Conservation (phyloP, 2,888 invertebrate species). For the Matsumyia berberina region DNA sequence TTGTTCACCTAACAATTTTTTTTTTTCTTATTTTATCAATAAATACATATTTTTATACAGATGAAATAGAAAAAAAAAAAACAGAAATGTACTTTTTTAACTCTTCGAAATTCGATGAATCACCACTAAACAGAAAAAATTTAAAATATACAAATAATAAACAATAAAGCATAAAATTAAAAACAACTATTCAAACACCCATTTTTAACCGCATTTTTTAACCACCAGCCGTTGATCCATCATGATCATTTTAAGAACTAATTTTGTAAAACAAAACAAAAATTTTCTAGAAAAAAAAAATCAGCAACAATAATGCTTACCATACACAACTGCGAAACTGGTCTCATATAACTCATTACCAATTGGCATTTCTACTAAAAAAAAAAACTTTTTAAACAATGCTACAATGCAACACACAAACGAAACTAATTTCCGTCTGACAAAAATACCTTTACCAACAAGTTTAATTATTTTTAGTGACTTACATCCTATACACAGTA, state of each 20-base stretch:
- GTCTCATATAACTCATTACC: slow-evolving; percentile 55
- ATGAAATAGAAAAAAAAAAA: slow-evolving; percentile 18
- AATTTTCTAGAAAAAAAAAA: slow-evolving; percentile 14
- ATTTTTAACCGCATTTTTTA: slow-evolving; percentile 57
- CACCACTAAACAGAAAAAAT: slow-evolving; percentile 30
- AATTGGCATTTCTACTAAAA: slow-evolving; percentile 54
- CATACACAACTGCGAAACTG: slow-evolving; percentile 36
- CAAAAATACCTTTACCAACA: slow-evolving; percentile 45
- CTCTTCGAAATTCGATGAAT: slow-evolving; percentile 42
- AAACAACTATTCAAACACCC: slow-evolving; percentile 34
- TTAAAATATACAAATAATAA: slow-evolving; percentile 30
- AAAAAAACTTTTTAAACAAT: slow-evolving; percentile 39
- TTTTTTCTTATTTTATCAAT: slow-evolving; percentile 29
- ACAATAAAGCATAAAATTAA: slow-evolving; percentile 8
- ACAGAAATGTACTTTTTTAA: slow-evolving; percentile 31
- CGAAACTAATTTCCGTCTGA: slow-evolving; percentile 52
- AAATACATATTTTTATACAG: slow-evolving; percentile 36
- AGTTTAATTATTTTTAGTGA: not conserved
- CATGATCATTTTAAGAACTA: slow-evolving; percentile 36
- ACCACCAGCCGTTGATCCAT: slow-evolving; percentile 59
- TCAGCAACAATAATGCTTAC: slow-evolving; percentile 47
- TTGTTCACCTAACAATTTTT: slow-evolving; percentile 38
- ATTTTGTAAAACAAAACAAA: slow-evolving; percentile 13
- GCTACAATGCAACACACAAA: slow-evolving; percentile 23
- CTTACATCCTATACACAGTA: too few species aligned